Conservation (phyloP, 92 coral and sea anemone genomes). For the Phenganax marumi region DNA sequence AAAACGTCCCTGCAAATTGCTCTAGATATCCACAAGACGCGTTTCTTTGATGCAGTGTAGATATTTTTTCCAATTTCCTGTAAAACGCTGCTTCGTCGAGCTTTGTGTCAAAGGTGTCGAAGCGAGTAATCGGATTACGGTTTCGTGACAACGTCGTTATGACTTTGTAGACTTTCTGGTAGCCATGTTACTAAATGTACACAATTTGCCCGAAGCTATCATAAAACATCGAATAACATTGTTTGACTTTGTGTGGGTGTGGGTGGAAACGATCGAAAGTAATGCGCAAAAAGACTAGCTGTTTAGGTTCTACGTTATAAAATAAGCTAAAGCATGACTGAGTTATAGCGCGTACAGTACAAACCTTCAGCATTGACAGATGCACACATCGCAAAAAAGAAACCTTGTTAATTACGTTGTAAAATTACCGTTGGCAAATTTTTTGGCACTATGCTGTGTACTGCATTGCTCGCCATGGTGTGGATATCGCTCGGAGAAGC, state of each 20-base stretch:
- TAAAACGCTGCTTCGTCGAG: slow-evolving; percentile 27
- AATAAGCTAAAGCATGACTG: no score
- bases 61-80: slow-evolving; percentile 37
- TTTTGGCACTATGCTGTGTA: no score
- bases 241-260: neutral
- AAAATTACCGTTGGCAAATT: no score
- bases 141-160: slow-evolving; percentile 24
- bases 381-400: no score
- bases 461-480: no score
- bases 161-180: neutral
- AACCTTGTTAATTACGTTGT: no score
- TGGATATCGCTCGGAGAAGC: no score
- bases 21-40: slow-evolving; percentile 7
- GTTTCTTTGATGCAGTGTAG: slow-evolving; percentile 15
- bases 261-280: neutral
- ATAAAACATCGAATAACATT: neutral
- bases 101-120: slow-evolving; percentile 28
- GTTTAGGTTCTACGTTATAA: neutral
- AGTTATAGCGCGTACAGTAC: neutral
- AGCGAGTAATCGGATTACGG: slow-evolving; percentile 29
- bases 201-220: slow-evolving; percentile 8
- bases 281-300: slow-evolving; percentile 2
- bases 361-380: no score
- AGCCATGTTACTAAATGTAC: slow-evolving; percentile 17
- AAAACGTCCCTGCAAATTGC: slow-evolving; percentile 11